Evolutionary conservation across 2,113 vertebrate species (phyloP).

Genomic region (Xerus inauris): DNA sequence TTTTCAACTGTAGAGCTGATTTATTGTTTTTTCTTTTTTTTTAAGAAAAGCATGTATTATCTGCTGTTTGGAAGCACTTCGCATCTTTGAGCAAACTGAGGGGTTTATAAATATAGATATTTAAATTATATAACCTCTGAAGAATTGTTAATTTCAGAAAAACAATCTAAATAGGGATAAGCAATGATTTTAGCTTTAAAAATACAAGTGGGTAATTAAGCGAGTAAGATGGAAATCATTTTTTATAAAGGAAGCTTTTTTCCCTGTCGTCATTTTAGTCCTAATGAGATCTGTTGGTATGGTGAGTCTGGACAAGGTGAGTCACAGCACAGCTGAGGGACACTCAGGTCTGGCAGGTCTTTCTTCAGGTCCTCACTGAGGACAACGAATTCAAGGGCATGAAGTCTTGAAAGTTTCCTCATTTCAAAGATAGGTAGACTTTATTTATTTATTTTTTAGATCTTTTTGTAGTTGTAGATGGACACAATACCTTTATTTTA

Average conservation of each 20-base stretch:
- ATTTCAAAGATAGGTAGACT: background rate
- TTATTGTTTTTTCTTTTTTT: background rate
- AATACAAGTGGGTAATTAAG: background rate
- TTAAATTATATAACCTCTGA: background rate
- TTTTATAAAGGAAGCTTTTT: background rate
- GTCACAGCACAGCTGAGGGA: background rate
- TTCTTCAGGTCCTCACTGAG: background rate
- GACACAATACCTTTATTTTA: too few relatives aligned
- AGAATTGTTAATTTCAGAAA: conserved; percentile 17
- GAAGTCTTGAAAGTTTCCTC: background rate
- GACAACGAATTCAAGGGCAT: background rate
- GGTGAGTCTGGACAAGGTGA: background rate
- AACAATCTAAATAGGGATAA: background rate
- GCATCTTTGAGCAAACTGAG: background rate
- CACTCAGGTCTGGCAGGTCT: background rate
- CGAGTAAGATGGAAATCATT: background rate
- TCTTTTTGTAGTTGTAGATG: too few relatives aligned
- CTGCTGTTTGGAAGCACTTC: background rate
- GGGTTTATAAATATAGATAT: background rate
- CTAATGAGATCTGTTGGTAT: background rate
- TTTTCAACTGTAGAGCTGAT: background rate
- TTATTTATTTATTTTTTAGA: too few relatives aligned
- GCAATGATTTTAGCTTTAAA: conserved; percentile 8
- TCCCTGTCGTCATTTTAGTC: background rate
- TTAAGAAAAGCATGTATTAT: background rate